Evolutionary conservation across 2,888 invertebrate genomes (phyloP).

Genomic region (Campopleginae sp.): DNA sequence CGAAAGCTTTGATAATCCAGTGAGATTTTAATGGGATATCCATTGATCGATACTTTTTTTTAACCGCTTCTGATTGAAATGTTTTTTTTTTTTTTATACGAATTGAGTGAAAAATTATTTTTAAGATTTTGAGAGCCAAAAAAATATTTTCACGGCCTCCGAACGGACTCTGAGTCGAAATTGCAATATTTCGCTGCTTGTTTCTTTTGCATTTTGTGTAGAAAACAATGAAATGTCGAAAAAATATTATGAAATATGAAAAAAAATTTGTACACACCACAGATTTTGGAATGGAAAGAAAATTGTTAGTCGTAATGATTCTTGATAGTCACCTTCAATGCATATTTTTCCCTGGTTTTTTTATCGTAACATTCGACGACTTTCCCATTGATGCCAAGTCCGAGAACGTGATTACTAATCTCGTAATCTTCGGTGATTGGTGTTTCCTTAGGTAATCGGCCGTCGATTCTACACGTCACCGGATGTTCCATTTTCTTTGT

Average conservation of each 20-base stretch:
- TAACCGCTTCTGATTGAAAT: neutral
- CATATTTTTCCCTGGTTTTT: conserved; percentile 91
- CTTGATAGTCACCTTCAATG: conserved; percentile 91
- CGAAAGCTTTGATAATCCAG: neutral
- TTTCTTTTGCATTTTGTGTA: neutral
- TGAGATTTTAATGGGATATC: neutral
- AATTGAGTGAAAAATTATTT: neutral
- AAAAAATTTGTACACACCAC: too few relatives aligned
- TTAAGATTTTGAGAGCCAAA: neutral
- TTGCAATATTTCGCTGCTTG: neutral
- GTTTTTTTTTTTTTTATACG: neutral
- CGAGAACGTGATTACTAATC: conserved; percentile 96
- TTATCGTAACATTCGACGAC: conserved; percentile 97
- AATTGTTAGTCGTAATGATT: neutral
- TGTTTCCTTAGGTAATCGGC: conserved; percentile 89
- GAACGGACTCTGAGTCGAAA: neutral
- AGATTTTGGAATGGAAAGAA: neutral
- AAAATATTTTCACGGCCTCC: neutral
- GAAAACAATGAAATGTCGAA: neutral
- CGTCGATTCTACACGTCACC: conserved; percentile 76
- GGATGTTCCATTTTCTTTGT: conserved; percentile 75
- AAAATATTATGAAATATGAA: neutral
- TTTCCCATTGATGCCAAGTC: conserved; percentile 99
- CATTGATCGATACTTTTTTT: neutral
- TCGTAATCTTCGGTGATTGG: conserved; percentile 96